phyloP scores from a whole-genome alignment of 2,888 invertebrate genomes.

The Pogonocherus hispidulus region DNA sequence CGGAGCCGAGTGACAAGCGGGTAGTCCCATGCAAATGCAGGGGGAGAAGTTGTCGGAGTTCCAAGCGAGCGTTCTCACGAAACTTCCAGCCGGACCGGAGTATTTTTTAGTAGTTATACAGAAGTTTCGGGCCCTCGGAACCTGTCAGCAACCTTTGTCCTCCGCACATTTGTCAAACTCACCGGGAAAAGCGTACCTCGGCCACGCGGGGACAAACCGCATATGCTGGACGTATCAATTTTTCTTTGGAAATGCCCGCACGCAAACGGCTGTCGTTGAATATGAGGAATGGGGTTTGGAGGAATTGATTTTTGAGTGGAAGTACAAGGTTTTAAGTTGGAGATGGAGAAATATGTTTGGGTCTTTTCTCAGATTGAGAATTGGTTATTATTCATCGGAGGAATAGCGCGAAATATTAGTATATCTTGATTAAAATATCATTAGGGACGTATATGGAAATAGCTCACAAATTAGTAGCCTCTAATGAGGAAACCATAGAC shows the following conservation, averaged over 20 bases:
- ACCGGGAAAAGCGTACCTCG: constrained; percentile 15
- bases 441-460: no score
- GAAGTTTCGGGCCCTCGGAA: constrained; percentile 20
- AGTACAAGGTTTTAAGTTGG: no score
- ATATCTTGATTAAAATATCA: no score
- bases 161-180: constrained; percentile 19
- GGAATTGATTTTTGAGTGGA: background rate
- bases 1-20: constrained; percentile 3
- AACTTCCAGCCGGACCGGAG: constrained; percentile 20
- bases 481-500: no score
- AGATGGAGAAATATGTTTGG: no score
- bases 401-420: no score
- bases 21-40: constrained; percentile 21
- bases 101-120: constrained; percentile 18
- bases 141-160: constrained; percentile 26
- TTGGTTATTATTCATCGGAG: no score
- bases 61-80: background rate
- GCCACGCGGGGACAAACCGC: constrained; percentile 8
- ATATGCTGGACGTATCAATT: constrained; percentile 21
- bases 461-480: no score
- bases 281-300: background rate
- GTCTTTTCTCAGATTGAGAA: no score
- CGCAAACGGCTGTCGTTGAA: background rate
- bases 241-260: constrained; percentile 15
- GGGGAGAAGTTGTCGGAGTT: constrained; percentile 6